Evolutionary conservation across 2,797 vertebrate species (phyloP), one percentile per base, ranked within the genome.

Genomic region (Tragelaphus oryx): DNA sequence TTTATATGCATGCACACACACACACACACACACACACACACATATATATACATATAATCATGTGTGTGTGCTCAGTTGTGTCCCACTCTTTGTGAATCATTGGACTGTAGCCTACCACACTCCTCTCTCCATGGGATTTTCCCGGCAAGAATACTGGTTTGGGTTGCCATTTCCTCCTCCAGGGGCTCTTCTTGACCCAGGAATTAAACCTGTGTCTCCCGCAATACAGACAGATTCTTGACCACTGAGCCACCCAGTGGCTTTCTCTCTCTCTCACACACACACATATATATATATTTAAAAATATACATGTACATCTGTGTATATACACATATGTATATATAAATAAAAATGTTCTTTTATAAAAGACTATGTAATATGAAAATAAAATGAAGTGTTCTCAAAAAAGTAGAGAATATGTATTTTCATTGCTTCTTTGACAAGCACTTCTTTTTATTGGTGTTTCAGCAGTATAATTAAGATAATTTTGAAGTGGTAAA

Each of bases 401-500:
- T 50, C 28, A 76, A 50, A 20, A 48, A n/a, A 76, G 28, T 30
- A 76, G 75, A 9, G 28, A 76, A 76, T 20, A 50, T 50, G 20
- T 26, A 37, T 95, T 96, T 93, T 44, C 41, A 44, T 91, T 55
- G 75, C 9, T 90, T 96, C 52, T 95, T 97, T 97, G 97, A 94
- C 71, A 78, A 93, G 11, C 24, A 52, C 76, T 87, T 84, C 17
- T 52, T 71, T 91, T 93, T 76, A 52, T 18, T 85, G 80, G 46
- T 59, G 14, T 75, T 90, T 28, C 14, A 22, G 11, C 60, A 95
- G 8, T 55, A 44, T 16, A 85, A 6, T 2, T 75, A 33, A 82
- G 48, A 57, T 91, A 46, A 62, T 95, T 91, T 84, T 65, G 55
- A 74, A 84, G 59, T 0, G 0, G 9, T 17, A 28, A 78, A 24